phyloP scores from a whole-genome alignment of 1,140 invertebrate species.

The Bombus confusus region DNA sequence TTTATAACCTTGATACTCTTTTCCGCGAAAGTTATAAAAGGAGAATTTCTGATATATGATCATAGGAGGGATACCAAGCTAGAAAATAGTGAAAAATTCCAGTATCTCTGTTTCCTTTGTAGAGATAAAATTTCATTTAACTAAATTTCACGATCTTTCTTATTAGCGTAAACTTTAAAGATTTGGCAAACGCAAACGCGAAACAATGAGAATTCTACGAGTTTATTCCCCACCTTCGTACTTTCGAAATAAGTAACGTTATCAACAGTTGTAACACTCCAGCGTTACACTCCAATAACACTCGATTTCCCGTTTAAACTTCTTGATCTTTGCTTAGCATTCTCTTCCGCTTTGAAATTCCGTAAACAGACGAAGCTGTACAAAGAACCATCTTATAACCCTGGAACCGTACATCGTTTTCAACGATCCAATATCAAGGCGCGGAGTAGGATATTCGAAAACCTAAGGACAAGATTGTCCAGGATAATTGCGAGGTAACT shows the following conservation, averaged over 20 bases:
- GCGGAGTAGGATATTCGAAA: neutral
- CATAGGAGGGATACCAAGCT: too few species aligned
- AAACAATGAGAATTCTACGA: neutral
- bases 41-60: neutral
- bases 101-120: neutral
- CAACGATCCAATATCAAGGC: slow-evolving; percentile 18
- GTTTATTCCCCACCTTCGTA: neutral
- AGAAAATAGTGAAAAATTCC: neutral
- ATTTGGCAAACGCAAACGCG: neutral
- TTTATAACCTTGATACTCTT: slow-evolving; percentile 10
- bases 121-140: neutral
- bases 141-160: neutral
- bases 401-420: neutral
- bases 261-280: neutral
- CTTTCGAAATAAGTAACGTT: neutral
- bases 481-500: slow-evolving; percentile 21
- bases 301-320: neutral
- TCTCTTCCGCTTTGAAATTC: neutral
- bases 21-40: neutral
- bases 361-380: too few species aligned
- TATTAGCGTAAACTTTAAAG: neutral
- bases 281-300: neutral
- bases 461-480: neutral
- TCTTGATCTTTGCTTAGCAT: slow-evolving; percentile 5
- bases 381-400: neutral